Percentiles rank a stretch among this genome's conserved stretches.
Conservation (phyloP, 2,797 vertebrate genomes). For the Ibycter americanus region DNA sequence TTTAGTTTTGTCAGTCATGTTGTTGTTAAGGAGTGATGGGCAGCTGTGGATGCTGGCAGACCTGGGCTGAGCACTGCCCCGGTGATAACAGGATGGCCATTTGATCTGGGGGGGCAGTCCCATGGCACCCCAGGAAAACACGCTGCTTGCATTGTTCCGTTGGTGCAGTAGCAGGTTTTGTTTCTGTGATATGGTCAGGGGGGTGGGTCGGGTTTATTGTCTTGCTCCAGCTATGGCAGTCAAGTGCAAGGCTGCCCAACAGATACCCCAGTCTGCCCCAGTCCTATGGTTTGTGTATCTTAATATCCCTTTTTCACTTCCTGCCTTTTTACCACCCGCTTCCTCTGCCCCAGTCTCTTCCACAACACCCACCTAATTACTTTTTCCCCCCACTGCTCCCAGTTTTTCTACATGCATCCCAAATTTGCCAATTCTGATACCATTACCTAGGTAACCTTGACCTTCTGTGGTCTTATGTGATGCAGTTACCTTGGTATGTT, state of each 20-base stretch:
- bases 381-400: background rate
- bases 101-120: background rate
- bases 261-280: accelerated
- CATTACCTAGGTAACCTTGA: background rate
- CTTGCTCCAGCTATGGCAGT: background rate
- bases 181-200: background rate
- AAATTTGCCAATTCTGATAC: background rate
- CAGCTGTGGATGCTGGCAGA: background rate
- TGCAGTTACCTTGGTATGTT: background rate
- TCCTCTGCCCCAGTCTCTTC: background rate
- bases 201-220: background rate
- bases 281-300: background rate
- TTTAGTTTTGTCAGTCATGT: background rate
- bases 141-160: accelerated
- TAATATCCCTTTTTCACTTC: background rate
- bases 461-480: background rate
- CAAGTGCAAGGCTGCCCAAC: background rate
- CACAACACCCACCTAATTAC: background rate
- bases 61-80: background rate
- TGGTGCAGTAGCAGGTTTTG: background rate
- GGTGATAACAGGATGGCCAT: background rate
- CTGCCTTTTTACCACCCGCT: background rate
- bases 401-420: background rate
- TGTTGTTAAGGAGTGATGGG: background rate
- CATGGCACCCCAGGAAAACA: background rate